Evolutionary conservation across 2,113 vertebrate species (phyloP), one percentile per base, ranked within the genome.

Genomic region (Recurvirostra avosetta): DNA sequence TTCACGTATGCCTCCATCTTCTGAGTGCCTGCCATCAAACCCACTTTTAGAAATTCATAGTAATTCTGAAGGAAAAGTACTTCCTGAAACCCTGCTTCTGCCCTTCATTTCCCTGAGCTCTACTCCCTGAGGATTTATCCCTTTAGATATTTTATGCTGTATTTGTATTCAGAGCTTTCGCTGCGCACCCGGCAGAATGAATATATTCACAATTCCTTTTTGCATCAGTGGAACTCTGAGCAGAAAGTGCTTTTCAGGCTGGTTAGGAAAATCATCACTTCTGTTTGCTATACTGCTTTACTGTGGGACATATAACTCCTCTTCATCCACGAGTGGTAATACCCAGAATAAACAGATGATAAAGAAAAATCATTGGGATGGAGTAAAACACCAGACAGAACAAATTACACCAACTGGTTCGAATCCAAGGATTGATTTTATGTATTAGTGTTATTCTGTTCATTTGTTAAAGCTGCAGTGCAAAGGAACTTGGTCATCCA

Each of bases 271-370:
- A 94, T 90, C 75, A 86, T 90, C 52, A 17, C 8, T 96, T 92
- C 68, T 95, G 93, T 95, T 95, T 96, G 67, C 36, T 88, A 30
- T 88, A 78, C 36, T 78, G 23, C 59, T 97, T 96, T 92, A 78
- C 52, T 38, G 18, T 50, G 50, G 26, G 29, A 78, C 40, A 67
- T 71, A 34, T 73, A 86, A 82, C 53, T 88, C 27, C 53, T 88
- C 62, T 92, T 91, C 29, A 72, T 76, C 47, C 77, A 71, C 50
- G 81, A 91, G 29, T 70, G 53, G 41, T 85, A 96, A 91, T 73
- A 92, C 53, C 55, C 34, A 88, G 68, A 71, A 52, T 75, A 96
- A 90, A 95, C 3, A 88, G 29, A 82, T 29, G 21, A 76, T 77
- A 93, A 81, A 88, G 41, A 84, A 94, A 93, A 95, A 40, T 71